Conservation (phyloP, 2,888 invertebrate genomes). For the Matsumyia berberina region DNA sequence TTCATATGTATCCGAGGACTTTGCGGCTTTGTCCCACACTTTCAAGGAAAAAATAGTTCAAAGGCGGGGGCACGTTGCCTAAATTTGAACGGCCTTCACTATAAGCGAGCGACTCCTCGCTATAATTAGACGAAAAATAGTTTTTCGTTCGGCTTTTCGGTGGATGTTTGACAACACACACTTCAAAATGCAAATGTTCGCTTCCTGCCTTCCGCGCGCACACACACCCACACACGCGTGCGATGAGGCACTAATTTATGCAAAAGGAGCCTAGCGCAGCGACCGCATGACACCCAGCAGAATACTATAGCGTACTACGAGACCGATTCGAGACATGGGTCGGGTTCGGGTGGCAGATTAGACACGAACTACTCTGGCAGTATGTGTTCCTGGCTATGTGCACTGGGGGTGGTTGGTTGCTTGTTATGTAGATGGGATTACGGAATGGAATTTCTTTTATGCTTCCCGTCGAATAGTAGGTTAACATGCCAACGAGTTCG, state of each 20-base stretch:
- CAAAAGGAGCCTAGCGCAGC: conserved; percentile 16
- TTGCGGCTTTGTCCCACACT: neutral
- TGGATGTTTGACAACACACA: conserved; percentile 3
- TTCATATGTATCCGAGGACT: neutral
- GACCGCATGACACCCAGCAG: conserved; percentile 43
- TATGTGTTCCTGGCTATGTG: conserved; percentile 7
- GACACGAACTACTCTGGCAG: conserved; percentile 26
- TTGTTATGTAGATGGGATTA: conserved; percentile 45
- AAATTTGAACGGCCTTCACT: conserved; percentile 19
- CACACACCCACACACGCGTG: neutral
- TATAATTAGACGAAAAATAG: conserved; percentile 33
- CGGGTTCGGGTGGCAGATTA: conserved; percentile 6
- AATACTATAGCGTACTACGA: conserved; percentile 55
- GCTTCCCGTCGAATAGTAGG: conserved; percentile 58
- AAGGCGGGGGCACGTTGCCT: neutral
- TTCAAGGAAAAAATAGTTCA: conserved; percentile 10
- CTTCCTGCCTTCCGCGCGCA: neutral
- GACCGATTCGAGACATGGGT: neutral
- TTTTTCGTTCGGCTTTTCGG: neutral
- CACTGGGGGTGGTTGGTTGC: conserved; percentile 14
- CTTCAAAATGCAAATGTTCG: conserved; percentile 33
- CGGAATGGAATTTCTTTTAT: conserved; percentile 29
- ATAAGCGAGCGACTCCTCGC: neutral
- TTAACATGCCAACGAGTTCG: conserved; percentile 66
- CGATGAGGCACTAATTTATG: conserved; percentile 1